Evolutionary conservation across 2,888 invertebrate species (phyloP), one percentile per base, ranked within the genome.

Genomic region (Papilio protenor): DNA sequence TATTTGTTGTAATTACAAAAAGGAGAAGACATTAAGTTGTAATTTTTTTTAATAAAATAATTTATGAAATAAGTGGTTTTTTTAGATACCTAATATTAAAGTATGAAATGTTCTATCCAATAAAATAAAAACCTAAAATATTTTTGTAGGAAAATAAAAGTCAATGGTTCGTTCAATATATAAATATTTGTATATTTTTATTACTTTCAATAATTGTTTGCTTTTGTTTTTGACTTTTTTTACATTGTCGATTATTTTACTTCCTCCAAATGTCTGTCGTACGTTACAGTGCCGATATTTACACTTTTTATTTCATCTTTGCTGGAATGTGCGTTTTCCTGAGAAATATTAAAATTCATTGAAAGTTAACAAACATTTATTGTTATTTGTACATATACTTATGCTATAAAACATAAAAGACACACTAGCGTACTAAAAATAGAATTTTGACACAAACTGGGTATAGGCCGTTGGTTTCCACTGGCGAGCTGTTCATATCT

Each of bases 261-360:
- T 91, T 92, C 92, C 87, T 94, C 94, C 79, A 92, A 88, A 88
- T 92, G 93, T 84, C 93, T 90, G 82, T 94, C 93, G 81, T 90
- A 92, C 59, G 92, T 93, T 79, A 91, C 88, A 45, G 94, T 94
- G 80, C 94, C 94, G 78, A 94, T 94, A 83, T 93, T 93, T 75
- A 92, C 92, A 81, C 90, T 92, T 86, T 93, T 94, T 82, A 93
- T 92, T 88, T 94, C 93, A 80, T 94, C 94, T 87, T 93, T 93
- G 81, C 91, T 92, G 77, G 85, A 85, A 84, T 90, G 88, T 77
- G 86, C 86, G 75, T 85, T 89, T 84, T 92, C 93, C 93, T 93
- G 87, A 12, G 89, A 91, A 76, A 78, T 79, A 72, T 21, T 59
- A 5, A 16, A 52, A 55, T 57, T 18, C 2, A 52, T 49, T 18